These are phyloP conservation scores for Hypsibius dujardini DNA, from an alignment of 1,140 invertebrate species.

Conservation along the genomic window DNA sequence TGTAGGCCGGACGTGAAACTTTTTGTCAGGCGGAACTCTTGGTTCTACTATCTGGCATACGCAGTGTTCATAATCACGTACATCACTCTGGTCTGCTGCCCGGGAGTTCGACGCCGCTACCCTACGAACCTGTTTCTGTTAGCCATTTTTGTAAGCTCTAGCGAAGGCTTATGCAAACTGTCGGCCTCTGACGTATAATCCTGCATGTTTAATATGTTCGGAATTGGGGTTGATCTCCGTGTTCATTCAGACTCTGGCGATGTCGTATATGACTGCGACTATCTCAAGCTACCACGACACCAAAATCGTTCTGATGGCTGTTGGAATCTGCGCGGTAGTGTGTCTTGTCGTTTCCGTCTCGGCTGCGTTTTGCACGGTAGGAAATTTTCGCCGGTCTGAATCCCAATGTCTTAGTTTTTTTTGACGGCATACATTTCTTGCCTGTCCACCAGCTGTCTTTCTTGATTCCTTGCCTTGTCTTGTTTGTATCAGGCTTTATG, in stretches of 20 bases:
- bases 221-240: not conserved
- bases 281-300: slow-evolving; percentile 36
- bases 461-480: too few relatives aligned
- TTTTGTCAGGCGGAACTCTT: slow-evolving; percentile 25
- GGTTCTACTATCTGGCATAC: slow-evolving; percentile 29
- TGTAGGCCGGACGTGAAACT: slow-evolving; percentile 25
- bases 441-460: too few relatives aligned
- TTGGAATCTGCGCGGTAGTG: slow-evolving; percentile 38
- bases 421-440: too few relatives aligned
- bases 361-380: slow-evolving; percentile 41
- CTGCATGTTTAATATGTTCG: not conserved
- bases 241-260: slow-evolving; percentile 34
- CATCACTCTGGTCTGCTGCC: slow-evolving; percentile 33
- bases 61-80: slow-evolving; percentile 34
- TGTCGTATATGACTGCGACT: slow-evolving; percentile 38
- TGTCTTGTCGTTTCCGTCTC: slow-evolving; percentile 37
- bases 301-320: slow-evolving; percentile 38
- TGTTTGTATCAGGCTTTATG: too few relatives aligned
- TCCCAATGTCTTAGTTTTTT: too few relatives aligned
- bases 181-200: not conserved
- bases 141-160: slow-evolving; percentile 36
- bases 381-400: too few relatives aligned
- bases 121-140: slow-evolving; percentile 39
- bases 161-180: not conserved
- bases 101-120: slow-evolving; percentile 32